These are phyloP conservation scores for Coboldia fuscipes DNA, from an alignment of 1,140 invertebrate species.

Conservation along the genomic window DNA sequence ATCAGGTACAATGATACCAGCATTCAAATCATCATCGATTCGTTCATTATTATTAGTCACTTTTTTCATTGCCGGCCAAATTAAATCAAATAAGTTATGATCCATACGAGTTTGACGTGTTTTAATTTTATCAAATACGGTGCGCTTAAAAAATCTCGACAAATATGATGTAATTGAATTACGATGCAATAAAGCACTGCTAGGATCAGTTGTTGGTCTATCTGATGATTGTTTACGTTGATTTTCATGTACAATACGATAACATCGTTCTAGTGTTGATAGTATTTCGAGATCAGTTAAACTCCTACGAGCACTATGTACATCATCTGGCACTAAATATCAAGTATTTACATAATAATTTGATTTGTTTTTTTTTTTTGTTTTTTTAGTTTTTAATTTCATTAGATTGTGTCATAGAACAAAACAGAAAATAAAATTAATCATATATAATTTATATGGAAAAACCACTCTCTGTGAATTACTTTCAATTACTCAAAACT, in stretches of 20 bases:
- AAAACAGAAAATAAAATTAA: too few relatives aligned
- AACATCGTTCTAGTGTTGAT: slow-evolving; percentile 47
- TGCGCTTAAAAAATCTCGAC: slow-evolving; percentile 37
- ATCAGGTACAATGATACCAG: slow-evolving; percentile 55
- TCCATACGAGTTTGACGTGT: slow-evolving; percentile 45
- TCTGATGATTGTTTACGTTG: slow-evolving; percentile 3
- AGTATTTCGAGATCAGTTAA: slow-evolving; percentile 42
- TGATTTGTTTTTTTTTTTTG: background rate
- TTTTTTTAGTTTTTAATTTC: too few relatives aligned
- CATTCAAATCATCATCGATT: slow-evolving; percentile 41
- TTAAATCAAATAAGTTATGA: slow-evolving; percentile 57
- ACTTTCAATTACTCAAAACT: too few relatives aligned
- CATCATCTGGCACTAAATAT: slow-evolving; percentile 38
- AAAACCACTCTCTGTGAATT: too few relatives aligned
- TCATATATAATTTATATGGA: too few relatives aligned
- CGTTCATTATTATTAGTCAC: slow-evolving; percentile 23
- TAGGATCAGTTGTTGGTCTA: slow-evolving; percentile 8
- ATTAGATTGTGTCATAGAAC: too few relatives aligned
- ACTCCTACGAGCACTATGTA: slow-evolving; percentile 39
- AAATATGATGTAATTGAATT: slow-evolving; percentile 34
- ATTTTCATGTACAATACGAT: slow-evolving; percentile 35
- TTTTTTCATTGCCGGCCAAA: slow-evolving; percentile 60
- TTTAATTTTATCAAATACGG: slow-evolving; percentile 45
- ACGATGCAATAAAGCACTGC: slow-evolving; percentile 27
- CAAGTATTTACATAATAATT: slow-evolving; percentile 6